A percentile compares a stretch with the other conserved stretches of the same genome.
phyloP scores from a whole-genome alignment of 1,140 invertebrate genomes.

The Telenomus remus region DNA sequence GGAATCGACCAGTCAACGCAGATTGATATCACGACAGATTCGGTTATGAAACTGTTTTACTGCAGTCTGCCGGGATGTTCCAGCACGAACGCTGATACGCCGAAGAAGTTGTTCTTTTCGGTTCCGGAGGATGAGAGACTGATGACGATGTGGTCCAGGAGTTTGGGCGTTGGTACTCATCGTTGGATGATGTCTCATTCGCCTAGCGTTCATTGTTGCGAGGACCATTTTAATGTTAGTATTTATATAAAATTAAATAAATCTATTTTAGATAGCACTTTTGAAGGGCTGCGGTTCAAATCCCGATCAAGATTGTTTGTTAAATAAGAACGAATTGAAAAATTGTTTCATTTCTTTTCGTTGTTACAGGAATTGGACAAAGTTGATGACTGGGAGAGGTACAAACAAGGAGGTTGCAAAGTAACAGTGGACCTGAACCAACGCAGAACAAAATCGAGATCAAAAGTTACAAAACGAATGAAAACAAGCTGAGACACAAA shows the following conservation, averaged over 20 bases:
- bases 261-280: no score
- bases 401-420: constrained; percentile 27
- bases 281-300: no score
- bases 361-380: constrained; percentile 21
- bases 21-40: constrained; percentile 6
- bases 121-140: constrained; percentile 9
- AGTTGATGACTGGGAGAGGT: constrained; percentile 21
- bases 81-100: constrained; percentile 9
- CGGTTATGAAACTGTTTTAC: constrained; percentile 6
- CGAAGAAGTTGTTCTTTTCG: constrained; percentile 12
- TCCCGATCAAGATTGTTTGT: no score
- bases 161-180: constrained; percentile 9
- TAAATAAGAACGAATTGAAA: no score
- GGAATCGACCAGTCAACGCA: constrained; percentile 1
- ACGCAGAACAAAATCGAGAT: background rate
- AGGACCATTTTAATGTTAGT: constrained; percentile 38
- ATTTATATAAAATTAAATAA: no score
- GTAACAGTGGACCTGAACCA: constrained; percentile 15
- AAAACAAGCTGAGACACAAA: background rate
- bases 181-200: constrained; percentile 19
- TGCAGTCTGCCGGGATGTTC: constrained; percentile 19
- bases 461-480: background rate
- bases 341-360: background rate
- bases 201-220: constrained; percentile 24
- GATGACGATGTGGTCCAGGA: background rate